Conservation (phyloP, 2,888 invertebrate species). For the Pecten maximus region DNA sequence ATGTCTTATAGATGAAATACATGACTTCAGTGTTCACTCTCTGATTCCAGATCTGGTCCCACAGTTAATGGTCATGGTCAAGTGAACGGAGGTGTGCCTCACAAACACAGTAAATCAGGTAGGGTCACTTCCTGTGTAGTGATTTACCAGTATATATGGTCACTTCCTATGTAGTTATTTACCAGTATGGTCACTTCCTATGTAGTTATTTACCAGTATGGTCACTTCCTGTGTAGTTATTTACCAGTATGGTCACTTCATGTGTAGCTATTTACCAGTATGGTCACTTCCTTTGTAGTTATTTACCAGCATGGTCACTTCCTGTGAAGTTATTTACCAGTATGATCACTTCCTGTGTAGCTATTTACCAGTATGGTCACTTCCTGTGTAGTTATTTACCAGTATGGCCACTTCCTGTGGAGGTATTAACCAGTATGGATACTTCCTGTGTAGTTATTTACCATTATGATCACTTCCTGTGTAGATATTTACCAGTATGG, state of each 20-base stretch:
- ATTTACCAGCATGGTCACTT: neutral
- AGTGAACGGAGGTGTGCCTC: slow-evolving; percentile 67
- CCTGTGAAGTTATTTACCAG: neutral
- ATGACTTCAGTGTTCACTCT: neutral
- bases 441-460: neutral
- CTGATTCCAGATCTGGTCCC: slow-evolving; percentile 59
- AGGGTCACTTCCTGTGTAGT: neutral
- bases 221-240: neutral
- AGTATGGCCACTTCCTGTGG: neutral
- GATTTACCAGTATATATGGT: neutral
- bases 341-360: slow-evolving; percentile 22
- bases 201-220: too few species aligned
- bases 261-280: neutral
- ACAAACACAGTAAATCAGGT: slow-evolving; percentile 58
- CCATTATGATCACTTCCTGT: neutral
- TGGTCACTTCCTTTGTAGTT: neutral
- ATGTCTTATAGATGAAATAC: too few species aligned
- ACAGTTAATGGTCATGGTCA: slow-evolving; percentile 67
- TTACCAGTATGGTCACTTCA: neutral
- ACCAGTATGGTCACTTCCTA: too few species aligned
- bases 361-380: slow-evolving; percentile 42
- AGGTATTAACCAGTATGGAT: neutral
- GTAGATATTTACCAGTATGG: neutral
- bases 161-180: neutral
- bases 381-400: slow-evolving; percentile 41